Percentiles rank a stretch among this genome's conserved stretches.
Evolutionary conservation across 2,113 vertebrate genomes (phyloP).

Genomic region (Corydoras maculifer): DNA sequence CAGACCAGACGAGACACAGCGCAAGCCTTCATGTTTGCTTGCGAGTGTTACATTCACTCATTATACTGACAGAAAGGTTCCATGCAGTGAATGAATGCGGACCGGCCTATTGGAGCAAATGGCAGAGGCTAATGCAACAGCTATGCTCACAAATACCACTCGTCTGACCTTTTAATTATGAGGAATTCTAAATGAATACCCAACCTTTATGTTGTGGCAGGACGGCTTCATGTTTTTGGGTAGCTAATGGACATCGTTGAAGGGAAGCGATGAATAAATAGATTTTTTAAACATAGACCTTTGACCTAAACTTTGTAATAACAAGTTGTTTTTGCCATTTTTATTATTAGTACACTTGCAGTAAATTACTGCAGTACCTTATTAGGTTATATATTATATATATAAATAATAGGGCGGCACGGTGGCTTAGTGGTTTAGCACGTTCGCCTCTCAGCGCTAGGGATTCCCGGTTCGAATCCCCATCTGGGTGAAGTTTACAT

Average conservation of each 20-base stretch:
- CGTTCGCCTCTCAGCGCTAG: no score
- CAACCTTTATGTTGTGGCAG: conserved; percentile 24
- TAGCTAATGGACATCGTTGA: not conserved
- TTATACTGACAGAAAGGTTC: conserved; percentile 7
- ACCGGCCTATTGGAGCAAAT: conserved; percentile 2
- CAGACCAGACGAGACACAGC: not conserved
- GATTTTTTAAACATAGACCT: not conserved
- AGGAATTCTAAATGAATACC: conserved; percentile 19
- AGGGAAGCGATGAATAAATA: not conserved
- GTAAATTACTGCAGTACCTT: no score
- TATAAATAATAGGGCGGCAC: no score
- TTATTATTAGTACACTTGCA: no score
- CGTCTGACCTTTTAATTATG: conserved; percentile 32
- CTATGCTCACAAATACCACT: conserved; percentile 16
- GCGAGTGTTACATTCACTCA: not conserved
- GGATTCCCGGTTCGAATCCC: no score
- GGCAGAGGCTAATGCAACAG: not conserved
- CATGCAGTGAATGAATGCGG: conserved; percentile 5
- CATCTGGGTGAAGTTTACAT: no score
- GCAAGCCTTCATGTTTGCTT: not conserved
- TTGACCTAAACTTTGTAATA: no score
- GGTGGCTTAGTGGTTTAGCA: no score
- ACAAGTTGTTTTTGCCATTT: no score
- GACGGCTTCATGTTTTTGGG: not conserved
- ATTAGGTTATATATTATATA: no score